Base-by-base conservation (phyloP, 2,797 vertebrate species). In the Notamacropus eugenii region DNA sequence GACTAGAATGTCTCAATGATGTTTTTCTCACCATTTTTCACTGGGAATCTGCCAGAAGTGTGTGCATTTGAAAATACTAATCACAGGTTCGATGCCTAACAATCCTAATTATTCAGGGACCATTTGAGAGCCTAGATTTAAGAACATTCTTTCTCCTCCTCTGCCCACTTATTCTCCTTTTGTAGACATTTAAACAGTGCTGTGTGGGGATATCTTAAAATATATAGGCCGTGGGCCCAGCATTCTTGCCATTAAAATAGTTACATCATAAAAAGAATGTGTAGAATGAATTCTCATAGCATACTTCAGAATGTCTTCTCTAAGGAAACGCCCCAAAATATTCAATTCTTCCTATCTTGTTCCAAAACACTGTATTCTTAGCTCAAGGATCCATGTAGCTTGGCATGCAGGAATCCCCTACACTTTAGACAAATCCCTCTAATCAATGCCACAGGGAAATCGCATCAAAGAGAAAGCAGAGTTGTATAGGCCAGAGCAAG, bases 1-100 rank as follows among this genome's bases (percentile, higher is more conserved):
- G 28, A 29, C 3, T 0, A 19, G 28, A 55, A 55, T 24, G 34
- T 1, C 13, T 67, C 54, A 2, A 0, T 0, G 31, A 27, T 10
- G 0, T 56, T 24, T 59, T 58, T 87, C 22, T 90, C 29, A 19
- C 52, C 90, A 52, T 16, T 91, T 91, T 55, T 54, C 90, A 54
- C 52, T 54, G 28, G 28, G 52, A 82, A 55, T 52, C 90, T 91
- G 29, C 28, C 50, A 34, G 9, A 54, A 91, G 54, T 10, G 0
- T 55, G 28, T 92, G 91, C 2, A 3, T 3, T 4, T 6, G 27
- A 55, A 55, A 54, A 91, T 31, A 74, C 29, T 91, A 34, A 91
- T 46, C 74, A 46, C 40, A 82, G 74, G 40, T 82, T n/a, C 2
- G 1, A 27, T 46, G 2, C 74, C 40, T 82, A 40, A 82, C 54